phyloP scores from a whole-genome alignment of 2,797 vertebrate species.

The Pseudochaenichthys georgianus region DNA sequence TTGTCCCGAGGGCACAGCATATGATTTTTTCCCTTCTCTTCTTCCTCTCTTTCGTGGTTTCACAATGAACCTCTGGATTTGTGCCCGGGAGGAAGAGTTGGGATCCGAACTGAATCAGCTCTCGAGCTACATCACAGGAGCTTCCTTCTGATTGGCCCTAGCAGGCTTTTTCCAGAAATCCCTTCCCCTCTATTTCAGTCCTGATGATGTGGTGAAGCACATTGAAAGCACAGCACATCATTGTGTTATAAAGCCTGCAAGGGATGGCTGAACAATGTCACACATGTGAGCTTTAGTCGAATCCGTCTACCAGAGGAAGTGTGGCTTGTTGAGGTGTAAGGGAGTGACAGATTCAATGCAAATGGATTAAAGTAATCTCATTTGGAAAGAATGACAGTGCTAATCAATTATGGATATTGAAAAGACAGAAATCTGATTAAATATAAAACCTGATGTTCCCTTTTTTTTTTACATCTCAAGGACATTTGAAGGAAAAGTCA shows the following conservation, averaged over 20 bases:
- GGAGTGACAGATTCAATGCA: not conserved
- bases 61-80: constrained; percentile 71
- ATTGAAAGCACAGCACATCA: constrained; percentile 3
- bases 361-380: constrained; percentile 20
- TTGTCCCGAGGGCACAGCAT: constrained; percentile 71
- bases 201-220: constrained; percentile 12
- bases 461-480: not conserved
- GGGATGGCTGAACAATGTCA: constrained; percentile 33
- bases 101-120: constrained; percentile 66
- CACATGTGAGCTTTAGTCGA: not conserved
- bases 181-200: constrained; percentile 5
- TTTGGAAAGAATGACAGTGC: constrained; percentile 13
- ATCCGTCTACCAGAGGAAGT: not conserved
- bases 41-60: constrained; percentile 59
- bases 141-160: constrained; percentile 60
- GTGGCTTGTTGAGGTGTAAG: constrained; percentile 10
- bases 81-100: constrained; percentile 54
- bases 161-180: constrained; percentile 46
- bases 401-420: constrained; percentile 15
- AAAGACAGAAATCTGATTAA: constrained; percentile 25
- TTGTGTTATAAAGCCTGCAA: constrained; percentile 17
- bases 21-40: constrained; percentile 35
- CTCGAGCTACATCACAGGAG: constrained; percentile 56
- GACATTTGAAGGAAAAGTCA: not conserved
- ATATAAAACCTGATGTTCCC: not conserved